A percentile compares a stretch with the other conserved stretches of the same genome.
Conservation (phyloP, 2,113 vertebrate species). For the Pseudopodoces humilis region DNA sequence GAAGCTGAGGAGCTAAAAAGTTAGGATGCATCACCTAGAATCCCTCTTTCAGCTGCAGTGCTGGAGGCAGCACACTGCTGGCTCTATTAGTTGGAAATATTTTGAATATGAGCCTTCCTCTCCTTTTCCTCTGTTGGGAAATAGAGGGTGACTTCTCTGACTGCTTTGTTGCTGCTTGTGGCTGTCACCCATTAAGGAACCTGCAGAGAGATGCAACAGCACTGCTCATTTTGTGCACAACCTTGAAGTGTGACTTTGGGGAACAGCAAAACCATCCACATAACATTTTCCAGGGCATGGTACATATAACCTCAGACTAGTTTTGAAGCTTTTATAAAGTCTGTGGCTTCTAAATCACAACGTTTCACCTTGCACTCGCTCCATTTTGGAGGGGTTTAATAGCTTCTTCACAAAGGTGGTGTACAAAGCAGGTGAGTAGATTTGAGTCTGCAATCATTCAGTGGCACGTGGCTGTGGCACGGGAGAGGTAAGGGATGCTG, state of each 20-base stretch:
- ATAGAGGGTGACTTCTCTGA: background rate
- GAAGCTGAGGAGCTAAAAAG: fast-evolving
- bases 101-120: background rate
- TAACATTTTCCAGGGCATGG: background rate
- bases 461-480: background rate
- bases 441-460: fast-evolving
- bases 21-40: fast-evolving
- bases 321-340: background rate
- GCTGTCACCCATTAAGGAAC: fast-evolving
- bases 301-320: fast-evolving
- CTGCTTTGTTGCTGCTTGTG: background rate
- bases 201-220: fast-evolving
- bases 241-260: background rate
- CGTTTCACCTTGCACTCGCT: background rate
- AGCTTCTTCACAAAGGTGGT: background rate
- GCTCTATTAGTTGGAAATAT: background rate
- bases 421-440: background rate
- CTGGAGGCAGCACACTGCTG: background rate
- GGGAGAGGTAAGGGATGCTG: background rate
- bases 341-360: background rate
- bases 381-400: background rate
- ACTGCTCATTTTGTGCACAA: fast-evolving
- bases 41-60: background rate
- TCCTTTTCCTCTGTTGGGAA: background rate
- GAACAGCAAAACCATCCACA: background rate